Evolutionary conservation across 2,888 invertebrate genomes (phyloP).

Genomic region (Spodoptera exigua): DNA sequence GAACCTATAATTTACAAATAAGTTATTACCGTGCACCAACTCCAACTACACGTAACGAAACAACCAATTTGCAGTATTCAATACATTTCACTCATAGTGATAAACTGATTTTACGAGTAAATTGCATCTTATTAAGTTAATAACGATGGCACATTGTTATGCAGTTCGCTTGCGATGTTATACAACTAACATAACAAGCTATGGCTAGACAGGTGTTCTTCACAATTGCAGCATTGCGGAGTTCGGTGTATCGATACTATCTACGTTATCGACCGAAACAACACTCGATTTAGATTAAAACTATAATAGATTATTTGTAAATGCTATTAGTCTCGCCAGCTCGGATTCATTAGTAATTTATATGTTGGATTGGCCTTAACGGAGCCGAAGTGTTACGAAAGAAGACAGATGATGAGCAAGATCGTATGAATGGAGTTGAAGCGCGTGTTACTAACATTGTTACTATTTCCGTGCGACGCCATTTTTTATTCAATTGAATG

Average conservation of each 20-base stretch:
- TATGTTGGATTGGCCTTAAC: constrained; percentile 68
- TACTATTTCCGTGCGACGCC: constrained; percentile 30
- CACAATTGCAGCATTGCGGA: constrained; percentile 59
- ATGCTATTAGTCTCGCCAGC: constrained; percentile 79
- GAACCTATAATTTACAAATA: constrained; percentile 72
- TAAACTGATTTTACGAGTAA: constrained; percentile 40
- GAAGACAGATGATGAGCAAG: constrained; percentile 62
- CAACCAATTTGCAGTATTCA: constrained; percentile 35
- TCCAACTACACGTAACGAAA: constrained; percentile 21
- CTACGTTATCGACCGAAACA: constrained; percentile 81
- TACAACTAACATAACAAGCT: constrained; percentile 61
- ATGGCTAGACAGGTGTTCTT: constrained; percentile 51
- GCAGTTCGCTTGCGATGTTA: constrained; percentile 60
- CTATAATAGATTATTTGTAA: constrained; percentile 61
- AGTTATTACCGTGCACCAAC: constrained; percentile 17
- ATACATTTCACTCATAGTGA: constrained; percentile 34
- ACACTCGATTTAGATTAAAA: constrained; percentile 67
- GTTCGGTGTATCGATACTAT: constrained; percentile 71
- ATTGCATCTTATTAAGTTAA: constrained; percentile 47
- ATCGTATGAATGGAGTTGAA: constrained; percentile 72
- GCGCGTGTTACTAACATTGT: constrained; percentile 45
- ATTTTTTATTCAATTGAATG: constrained; percentile 26
- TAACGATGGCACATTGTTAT: constrained; percentile 49
- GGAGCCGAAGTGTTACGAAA: constrained; percentile 66
- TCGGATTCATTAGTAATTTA: constrained; percentile 65